A percentile compares a stretch with the other conserved stretches of the same genome.
phyloP scores from a whole-genome alignment of 2,113 vertebrate genomes.

The Acrocephalus arundinaceus region DNA sequence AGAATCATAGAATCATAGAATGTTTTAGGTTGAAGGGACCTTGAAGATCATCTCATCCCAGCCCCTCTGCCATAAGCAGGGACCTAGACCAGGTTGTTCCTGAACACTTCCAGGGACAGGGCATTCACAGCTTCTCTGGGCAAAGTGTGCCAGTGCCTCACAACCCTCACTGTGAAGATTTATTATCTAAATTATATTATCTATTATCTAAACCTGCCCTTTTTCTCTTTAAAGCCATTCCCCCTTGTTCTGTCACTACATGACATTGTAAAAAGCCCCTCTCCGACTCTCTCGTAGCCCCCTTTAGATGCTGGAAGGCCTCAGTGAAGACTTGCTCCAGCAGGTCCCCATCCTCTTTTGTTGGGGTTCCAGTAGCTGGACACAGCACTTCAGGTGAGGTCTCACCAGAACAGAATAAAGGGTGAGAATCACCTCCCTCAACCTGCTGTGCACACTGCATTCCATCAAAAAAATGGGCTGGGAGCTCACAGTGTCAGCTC shows the following conservation, averaged over 20 bases:
- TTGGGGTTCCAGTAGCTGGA: background rate
- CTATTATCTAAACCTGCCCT: background rate
- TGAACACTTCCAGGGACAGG: background rate
- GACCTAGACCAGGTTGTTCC: background rate
- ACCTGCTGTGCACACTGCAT: background rate
- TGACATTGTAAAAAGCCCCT: background rate
- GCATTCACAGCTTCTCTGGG: background rate
- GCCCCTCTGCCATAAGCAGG: background rate
- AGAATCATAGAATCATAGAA: background rate
- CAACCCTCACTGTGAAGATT: background rate
- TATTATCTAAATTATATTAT: no score
- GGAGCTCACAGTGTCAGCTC: background rate
- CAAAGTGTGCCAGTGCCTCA: background rate
- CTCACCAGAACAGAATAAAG: background rate
- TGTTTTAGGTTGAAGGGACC: background rate
- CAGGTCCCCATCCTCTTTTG: background rate
- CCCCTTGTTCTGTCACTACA: background rate
- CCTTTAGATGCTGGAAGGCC: background rate
- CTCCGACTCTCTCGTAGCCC: fast-evolving
- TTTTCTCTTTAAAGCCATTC: background rate
- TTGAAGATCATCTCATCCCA: background rate
- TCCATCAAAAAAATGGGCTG: background rate
- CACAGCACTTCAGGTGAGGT: background rate
- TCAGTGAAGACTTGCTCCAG: background rate
- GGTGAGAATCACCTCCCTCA: background rate